Evolutionary conservation across 1,140 invertebrate species (phyloP).

Genomic region (Cydia pomonella): DNA sequence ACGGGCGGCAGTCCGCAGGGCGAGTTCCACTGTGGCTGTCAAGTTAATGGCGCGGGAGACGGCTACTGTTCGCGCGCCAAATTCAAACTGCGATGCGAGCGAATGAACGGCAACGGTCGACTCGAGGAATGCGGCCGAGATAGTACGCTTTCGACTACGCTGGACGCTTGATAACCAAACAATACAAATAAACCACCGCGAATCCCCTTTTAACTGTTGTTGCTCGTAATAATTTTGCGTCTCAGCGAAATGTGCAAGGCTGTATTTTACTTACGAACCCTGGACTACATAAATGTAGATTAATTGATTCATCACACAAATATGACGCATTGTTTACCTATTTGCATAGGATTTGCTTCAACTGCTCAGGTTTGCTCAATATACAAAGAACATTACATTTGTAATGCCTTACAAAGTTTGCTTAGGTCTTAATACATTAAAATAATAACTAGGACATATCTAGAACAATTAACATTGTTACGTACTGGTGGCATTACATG

Average conservation of each 20-base stretch:
- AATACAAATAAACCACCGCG: constrained; percentile 29
- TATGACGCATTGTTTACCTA: constrained; percentile 6
- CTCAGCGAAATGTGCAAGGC: neutral
- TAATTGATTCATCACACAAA: neutral
- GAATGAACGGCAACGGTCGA: constrained; percentile 22
- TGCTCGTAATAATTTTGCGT: constrained; percentile 11
- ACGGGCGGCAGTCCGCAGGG: constrained; percentile 18
- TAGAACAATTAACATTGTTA: constrained; percentile 17
- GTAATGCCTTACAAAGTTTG: neutral
- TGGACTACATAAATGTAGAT: constrained; percentile 8
- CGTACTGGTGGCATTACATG: neutral
- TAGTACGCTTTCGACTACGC: constrained; percentile 32
- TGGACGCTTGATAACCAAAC: constrained; percentile 26
- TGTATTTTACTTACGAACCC: neutral
- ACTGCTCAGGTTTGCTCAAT: neutral
- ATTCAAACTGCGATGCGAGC: constrained; percentile 64
- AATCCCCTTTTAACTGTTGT: constrained; percentile 25
- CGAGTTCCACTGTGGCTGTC: constrained; percentile 23
- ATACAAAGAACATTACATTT: neutral
- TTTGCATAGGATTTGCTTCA: constrained; percentile 1
- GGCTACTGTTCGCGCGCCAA: constrained; percentile 68
- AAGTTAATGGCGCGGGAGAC: constrained; percentile 39
- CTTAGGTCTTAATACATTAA: constrained; percentile 6
- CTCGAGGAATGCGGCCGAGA: constrained; percentile 23
- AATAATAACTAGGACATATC: constrained; percentile 4